phyloP scores from a whole-genome alignment of 2,888 invertebrate species.

The Eristalinus aeneus region DNA sequence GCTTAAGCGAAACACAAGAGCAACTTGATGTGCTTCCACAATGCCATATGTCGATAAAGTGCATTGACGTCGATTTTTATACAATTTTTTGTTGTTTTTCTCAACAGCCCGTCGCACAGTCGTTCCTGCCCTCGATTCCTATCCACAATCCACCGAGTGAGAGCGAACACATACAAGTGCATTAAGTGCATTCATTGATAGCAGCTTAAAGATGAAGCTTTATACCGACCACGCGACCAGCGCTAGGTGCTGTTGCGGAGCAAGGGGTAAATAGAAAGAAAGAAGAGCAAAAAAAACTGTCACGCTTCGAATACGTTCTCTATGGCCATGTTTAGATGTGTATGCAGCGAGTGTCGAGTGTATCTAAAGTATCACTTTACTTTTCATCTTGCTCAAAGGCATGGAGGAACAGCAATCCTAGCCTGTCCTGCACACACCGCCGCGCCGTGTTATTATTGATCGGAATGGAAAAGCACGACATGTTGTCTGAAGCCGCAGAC shows the following conservation, averaged over 20 bases:
- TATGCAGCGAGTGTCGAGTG: slow-evolving; percentile 20
- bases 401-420: not conserved
- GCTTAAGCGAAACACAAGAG: slow-evolving; percentile 66
- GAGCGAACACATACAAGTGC: slow-evolving; percentile 68
- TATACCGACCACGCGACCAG: slow-evolving; percentile 12
- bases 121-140: not conserved
- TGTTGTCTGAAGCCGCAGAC: slow-evolving; percentile 69
- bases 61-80: slow-evolving; percentile 64
- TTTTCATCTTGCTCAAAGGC: slow-evolving; percentile 49
- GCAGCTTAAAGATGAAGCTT: slow-evolving; percentile 65
- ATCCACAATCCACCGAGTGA: slow-evolving; percentile 5
- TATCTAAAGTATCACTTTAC: slow-evolving; percentile 69
- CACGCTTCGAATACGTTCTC: slow-evolving; percentile 63
- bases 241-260: not conserved
- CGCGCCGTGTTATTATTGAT: slow-evolving; percentile 62
- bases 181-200: slow-evolving; percentile 69
- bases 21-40: slow-evolving; percentile 69
- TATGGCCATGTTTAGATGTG: slow-evolving; percentile 24
- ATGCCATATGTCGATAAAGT: slow-evolving; percentile 71
- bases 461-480: slow-evolving; percentile 48
- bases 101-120: not conserved
- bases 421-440: not conserved
- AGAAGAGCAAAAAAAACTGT: slow-evolving; percentile 39
- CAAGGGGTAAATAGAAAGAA: not conserved
- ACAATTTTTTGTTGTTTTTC: not conserved